phyloP scores from a whole-genome alignment of 1,140 invertebrate genomes.

The Leptonema lineaticorne region DNA sequence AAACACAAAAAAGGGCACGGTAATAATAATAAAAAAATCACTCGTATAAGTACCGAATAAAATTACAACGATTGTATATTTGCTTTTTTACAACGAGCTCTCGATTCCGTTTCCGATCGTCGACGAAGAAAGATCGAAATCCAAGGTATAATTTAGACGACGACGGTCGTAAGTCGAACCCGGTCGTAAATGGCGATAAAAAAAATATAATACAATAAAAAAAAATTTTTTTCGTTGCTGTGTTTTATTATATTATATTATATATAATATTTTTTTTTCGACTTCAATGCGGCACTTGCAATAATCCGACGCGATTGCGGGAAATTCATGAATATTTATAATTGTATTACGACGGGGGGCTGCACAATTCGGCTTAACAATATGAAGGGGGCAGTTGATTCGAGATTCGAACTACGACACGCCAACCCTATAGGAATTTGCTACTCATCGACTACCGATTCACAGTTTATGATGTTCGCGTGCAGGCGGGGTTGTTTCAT shows the following conservation, averaged over 20 bases:
- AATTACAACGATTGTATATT: too few relatives aligned
- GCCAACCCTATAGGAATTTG: slow-evolving; percentile 1
- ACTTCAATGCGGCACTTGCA: slow-evolving; percentile 5
- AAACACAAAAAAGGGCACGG: too few relatives aligned
- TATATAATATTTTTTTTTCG: too few relatives aligned
- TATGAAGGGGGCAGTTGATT: slow-evolving; percentile 19
- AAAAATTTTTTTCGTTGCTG: slow-evolving; percentile 24
- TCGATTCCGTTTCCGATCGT: too few relatives aligned
- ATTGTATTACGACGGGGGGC: slow-evolving; percentile 26
- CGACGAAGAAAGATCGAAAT: background rate
- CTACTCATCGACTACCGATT: slow-evolving; percentile 8
- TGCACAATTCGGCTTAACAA: slow-evolving; percentile 33
- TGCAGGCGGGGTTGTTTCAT: background rate
- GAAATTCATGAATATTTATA: slow-evolving; percentile 40
- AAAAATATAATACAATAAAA: background rate
- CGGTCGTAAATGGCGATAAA: background rate
- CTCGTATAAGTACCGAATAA: too few relatives aligned
- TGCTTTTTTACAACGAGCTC: too few relatives aligned
- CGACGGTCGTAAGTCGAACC: background rate
- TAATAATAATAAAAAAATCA: too few relatives aligned
- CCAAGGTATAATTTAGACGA: background rate
- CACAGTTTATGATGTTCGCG: slow-evolving; percentile 3
- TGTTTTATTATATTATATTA: too few relatives aligned
- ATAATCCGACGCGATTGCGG: slow-evolving; percentile 31
- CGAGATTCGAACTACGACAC: slow-evolving; percentile 4